These are phyloP conservation scores for Deilephila elpenor DNA, from an alignment of 2,888 invertebrate species.

Conservation along the genomic window DNA sequence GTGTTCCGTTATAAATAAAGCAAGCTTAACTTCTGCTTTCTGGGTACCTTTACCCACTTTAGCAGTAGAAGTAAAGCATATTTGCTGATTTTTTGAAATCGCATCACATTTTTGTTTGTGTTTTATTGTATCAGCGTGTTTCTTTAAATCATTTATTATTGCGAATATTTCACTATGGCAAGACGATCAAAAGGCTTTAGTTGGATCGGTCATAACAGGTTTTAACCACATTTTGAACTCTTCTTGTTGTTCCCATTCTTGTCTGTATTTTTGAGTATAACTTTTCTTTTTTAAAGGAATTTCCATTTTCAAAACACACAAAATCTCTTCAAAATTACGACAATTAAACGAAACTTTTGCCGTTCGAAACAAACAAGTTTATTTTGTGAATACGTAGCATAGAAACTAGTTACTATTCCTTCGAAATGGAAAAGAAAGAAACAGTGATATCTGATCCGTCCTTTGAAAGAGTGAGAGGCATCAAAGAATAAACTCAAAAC, in stretches of 20 bases:
- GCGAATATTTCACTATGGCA: not conserved
- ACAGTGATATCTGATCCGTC: too few relatives aligned
- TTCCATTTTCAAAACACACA: too few relatives aligned
- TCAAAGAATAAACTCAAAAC: too few relatives aligned
- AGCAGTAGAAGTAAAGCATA: not conserved
- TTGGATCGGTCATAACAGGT: conserved; percentile 1
- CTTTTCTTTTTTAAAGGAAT: too few relatives aligned
- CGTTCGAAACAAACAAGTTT: too few relatives aligned
- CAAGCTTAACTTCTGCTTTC: conserved; percentile 30
- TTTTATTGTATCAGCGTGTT: not conserved
- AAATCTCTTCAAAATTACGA: too few relatives aligned
- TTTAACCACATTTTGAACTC: conserved; percentile 24
- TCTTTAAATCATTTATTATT: conserved; percentile 21
- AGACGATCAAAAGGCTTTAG: not conserved
- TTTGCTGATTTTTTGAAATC: not conserved
- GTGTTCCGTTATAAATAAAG: conserved; percentile 32
- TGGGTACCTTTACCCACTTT: conserved; percentile 11
- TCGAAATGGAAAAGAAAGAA: too few relatives aligned
- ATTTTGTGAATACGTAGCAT: too few relatives aligned
- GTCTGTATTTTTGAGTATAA: too few relatives aligned
- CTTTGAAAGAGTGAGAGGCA: too few relatives aligned
- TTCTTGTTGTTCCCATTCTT: not conserved
- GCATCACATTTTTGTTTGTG: conserved; percentile 9
- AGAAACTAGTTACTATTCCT: too few relatives aligned
- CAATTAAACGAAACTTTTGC: too few relatives aligned